Conservation (phyloP, 2,113 vertebrate species). For the Scolopax mira region DNA sequence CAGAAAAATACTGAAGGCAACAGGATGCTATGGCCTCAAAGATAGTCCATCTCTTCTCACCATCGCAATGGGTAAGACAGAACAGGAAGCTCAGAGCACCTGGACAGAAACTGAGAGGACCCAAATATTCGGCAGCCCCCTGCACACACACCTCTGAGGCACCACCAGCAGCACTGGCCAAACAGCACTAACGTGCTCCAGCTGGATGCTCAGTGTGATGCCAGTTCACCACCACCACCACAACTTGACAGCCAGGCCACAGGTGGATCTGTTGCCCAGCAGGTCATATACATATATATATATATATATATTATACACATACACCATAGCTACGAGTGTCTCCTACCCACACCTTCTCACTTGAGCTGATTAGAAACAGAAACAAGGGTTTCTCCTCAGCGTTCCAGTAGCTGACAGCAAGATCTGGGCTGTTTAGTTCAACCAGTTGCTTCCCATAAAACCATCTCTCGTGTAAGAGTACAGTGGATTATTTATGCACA, state of each 20-base stretch:
- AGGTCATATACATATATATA: too few relatives aligned
- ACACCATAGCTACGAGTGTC: accelerated
- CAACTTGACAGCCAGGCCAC: not conserved
- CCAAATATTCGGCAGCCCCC: not conserved
- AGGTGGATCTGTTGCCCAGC: not conserved
- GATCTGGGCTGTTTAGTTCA: not conserved
- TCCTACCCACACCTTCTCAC: not conserved
- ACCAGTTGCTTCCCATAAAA: not conserved
- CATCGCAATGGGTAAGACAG: not conserved
- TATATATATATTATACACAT: too few relatives aligned
- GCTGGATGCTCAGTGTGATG: too few relatives aligned
- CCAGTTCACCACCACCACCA: not conserved
- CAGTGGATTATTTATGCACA: not conserved
- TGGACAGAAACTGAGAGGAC: not conserved
- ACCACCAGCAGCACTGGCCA: not conserved
- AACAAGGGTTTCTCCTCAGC: not conserved
- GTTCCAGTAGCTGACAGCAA: not conserved
- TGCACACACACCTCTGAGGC: not conserved
- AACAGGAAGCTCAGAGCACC: not conserved
- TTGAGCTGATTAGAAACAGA: not conserved
- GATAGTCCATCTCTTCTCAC: not conserved
- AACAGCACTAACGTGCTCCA: not conserved
- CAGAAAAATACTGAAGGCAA: not conserved
- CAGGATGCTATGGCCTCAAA: not conserved
- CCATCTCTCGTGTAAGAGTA: not conserved